Conservation (phyloP, 2,797 vertebrate genomes). For the Lacerta bilineata region DNA sequence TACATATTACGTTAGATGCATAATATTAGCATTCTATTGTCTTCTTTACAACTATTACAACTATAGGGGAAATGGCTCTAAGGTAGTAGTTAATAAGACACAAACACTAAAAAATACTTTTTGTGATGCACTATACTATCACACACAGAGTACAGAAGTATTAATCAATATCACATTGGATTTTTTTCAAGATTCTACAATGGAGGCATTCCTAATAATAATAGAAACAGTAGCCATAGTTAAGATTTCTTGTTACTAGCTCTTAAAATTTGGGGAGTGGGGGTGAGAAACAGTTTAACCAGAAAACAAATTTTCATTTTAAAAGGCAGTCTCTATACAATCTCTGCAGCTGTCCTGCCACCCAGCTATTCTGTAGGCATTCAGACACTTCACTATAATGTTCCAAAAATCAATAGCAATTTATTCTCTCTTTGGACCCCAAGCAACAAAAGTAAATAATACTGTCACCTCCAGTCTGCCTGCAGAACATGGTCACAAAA, state of each 20-base stretch:
- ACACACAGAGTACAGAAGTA: slow-evolving; percentile 1
- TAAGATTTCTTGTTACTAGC: slow-evolving; percentile 60
- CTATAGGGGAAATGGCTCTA: slow-evolving; percentile 40
- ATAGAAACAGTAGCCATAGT: slow-evolving; percentile 46
- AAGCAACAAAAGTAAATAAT: slow-evolving; percentile 90
- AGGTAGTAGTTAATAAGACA: slow-evolving; percentile 48
- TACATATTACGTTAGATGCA: not conserved
- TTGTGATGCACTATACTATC: slow-evolving; percentile 8
- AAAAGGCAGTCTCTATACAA: slow-evolving; percentile 60
- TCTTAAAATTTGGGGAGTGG: slow-evolving; percentile 38
- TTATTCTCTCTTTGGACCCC: slow-evolving; percentile 89
- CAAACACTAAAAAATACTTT: slow-evolving; percentile 31
- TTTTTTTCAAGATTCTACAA: slow-evolving; percentile 25
- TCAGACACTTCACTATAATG: slow-evolving; percentile 82
- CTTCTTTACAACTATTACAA: slow-evolving; percentile 20
- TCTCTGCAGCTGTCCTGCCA: slow-evolving; percentile 67
- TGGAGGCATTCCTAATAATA: slow-evolving; percentile 38
- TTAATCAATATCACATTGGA: slow-evolving; percentile 47
- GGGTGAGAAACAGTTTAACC: slow-evolving; percentile 6
- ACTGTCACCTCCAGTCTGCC: slow-evolving; percentile 84
- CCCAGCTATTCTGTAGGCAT: slow-evolving; percentile 78
- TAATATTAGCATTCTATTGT: slow-evolving; percentile 26
- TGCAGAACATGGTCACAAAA: slow-evolving; percentile 79
- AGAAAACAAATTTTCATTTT: slow-evolving; percentile 77
- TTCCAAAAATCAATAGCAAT: slow-evolving; percentile 91